Percentiles rank a stretch among this genome's conserved stretches.
Evolutionary conservation across 1,140 invertebrate genomes (phyloP).

Genomic region (Ips typographus): DNA sequence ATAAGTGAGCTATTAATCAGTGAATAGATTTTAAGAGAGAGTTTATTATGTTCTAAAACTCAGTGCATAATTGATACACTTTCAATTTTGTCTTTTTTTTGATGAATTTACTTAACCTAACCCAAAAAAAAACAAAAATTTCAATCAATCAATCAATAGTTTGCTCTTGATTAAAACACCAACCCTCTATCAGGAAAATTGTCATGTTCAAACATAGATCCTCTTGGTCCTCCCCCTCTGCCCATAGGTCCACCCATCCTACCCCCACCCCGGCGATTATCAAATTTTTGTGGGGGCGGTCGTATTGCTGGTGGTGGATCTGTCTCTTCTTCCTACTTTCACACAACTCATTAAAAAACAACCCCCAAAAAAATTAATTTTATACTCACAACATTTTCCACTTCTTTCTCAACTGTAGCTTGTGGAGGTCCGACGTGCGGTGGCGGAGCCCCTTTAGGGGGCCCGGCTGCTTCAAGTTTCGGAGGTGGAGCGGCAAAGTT

Average conservation of each 20-base stretch:
- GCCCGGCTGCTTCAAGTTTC: background rate
- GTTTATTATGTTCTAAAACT: too few relatives aligned
- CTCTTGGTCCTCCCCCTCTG: background rate
- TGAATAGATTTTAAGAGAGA: too few relatives aligned
- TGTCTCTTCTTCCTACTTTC: constrained; percentile 21
- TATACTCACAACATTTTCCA: too few relatives aligned
- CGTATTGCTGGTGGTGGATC: constrained; percentile 32
- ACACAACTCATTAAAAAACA: too few relatives aligned
- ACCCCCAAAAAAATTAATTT: too few relatives aligned
- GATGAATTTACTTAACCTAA: too few relatives aligned
- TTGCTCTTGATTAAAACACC: constrained; percentile 7
- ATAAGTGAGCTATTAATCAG: too few relatives aligned
- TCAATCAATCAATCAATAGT: background rate
- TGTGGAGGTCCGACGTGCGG: background rate
- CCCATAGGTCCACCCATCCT: background rate
- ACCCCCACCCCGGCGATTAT: constrained; percentile 6
- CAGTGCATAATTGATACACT: too few relatives aligned
- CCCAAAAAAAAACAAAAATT: too few relatives aligned
- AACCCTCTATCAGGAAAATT: background rate
- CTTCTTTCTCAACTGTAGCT: background rate
- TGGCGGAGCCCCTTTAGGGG: background rate
- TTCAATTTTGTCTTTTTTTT: too few relatives aligned
- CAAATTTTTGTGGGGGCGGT: constrained; percentile 27
- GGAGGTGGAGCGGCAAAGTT: background rate
- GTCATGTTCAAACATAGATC: constrained; percentile 24